phyloP scores from a whole-genome alignment of 2,113 vertebrate genomes.

The Phalacrocorax brasilianus region DNA sequence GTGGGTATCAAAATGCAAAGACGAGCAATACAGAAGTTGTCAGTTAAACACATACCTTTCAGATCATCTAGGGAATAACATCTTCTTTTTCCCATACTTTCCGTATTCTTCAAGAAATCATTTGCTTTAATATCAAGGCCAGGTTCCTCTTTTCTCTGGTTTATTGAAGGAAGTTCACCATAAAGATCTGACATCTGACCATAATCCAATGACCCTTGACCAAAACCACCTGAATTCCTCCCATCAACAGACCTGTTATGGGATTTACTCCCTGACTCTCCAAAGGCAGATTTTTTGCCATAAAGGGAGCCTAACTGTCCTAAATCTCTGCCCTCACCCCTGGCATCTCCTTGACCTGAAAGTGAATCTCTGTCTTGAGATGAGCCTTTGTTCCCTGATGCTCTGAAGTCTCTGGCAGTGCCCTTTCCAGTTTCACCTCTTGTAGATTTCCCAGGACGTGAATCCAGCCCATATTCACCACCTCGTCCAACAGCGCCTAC shows the following conservation, averaged over 20 bases:
- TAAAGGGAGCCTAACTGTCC: neutral
- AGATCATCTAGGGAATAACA: neutral
- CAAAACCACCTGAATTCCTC: neutral
- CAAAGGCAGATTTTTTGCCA: neutral
- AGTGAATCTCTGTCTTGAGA: neutral
- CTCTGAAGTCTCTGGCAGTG: neutral
- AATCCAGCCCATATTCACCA: neutral
- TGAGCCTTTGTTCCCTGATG: neutral
- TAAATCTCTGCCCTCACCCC: neutral
- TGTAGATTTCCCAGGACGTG: neutral
- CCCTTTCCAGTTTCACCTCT: neutral
- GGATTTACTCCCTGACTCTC: neutral
- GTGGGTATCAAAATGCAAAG: neutral
- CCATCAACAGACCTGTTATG: neutral
- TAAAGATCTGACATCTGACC: neutral
- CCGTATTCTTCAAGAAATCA: neutral
- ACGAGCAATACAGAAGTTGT: neutral
- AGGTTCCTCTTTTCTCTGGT: neutral
- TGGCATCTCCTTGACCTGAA: neutral
- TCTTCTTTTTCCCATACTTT: neutral
- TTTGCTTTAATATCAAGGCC: neutral
- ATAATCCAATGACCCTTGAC: neutral
- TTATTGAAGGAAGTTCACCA: neutral
- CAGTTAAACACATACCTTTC: neutral
- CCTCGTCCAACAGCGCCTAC: neutral